Evolutionary conservation across 2,797 vertebrate genomes (phyloP), one percentile per base, ranked within the genome.

Genomic region (Sphaeramia orbicularis): DNA sequence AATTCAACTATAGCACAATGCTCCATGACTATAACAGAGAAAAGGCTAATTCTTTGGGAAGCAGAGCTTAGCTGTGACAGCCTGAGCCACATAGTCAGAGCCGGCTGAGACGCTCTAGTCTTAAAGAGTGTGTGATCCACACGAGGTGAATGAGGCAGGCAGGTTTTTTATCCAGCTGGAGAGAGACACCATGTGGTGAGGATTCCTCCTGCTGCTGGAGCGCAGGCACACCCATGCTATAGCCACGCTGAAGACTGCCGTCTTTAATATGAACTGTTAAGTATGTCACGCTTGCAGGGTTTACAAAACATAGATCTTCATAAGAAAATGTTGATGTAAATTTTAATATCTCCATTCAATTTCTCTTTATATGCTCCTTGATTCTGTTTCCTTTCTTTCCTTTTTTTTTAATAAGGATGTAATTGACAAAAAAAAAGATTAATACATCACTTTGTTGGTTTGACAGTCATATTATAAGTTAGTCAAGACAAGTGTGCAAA

Each of bases 101-200:
- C n/a, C 35, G 64, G 67, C 78, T 66, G 79, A 78, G 82, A 73
- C 30, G 21, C 62, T 80, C 38, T 40, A 54, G 77, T 60, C 73
- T 71, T 62, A 44, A 65, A 68, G 76, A 86, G 80, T 43, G 64
- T 80, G 84, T 78, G 86, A 86, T 81, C 67, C 80, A 64, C 58
- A 76, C 35, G 70, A 70, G 85, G 71, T 74, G 81, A 84, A 71
- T 9, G 65, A 82, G 67, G 68, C 70, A 77, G 67, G 77, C 76
- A 68, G 83, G 10, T 87, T 90, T 85, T 93, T 94, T 27, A 88
- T 93, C 88, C 90, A 88, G 94, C 90, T 91, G 91, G 91, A 94
- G 92, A 94, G 94, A 94, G 94, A 95, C 94, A 93, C 94, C 94
- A 93, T 93, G 94, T 94, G 94, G 94, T 91, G 91, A 94, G 69